Conservation (phyloP, 2,113 vertebrate genomes). For the Madoqua kirkii region DNA sequence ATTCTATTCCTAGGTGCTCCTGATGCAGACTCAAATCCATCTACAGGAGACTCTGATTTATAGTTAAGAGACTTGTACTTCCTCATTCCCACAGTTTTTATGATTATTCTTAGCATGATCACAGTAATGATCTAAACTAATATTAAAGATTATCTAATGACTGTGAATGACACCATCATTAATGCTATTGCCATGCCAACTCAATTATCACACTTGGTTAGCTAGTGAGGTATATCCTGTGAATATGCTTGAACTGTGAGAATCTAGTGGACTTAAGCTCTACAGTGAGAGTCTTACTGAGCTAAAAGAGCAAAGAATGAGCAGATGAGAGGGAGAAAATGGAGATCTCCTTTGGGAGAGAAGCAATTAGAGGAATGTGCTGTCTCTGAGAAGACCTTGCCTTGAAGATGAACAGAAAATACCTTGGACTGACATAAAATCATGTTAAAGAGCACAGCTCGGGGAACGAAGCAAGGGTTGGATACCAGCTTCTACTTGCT, state of each 20-base stretch:
- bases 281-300: neutral
- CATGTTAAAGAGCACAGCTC: neutral
- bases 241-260: neutral
- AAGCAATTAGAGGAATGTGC: neutral
- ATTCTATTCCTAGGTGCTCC: neutral
- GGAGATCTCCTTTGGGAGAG: neutral
- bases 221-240: neutral
- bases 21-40: conserved; percentile 32
- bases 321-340: neutral
- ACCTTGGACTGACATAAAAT: neutral
- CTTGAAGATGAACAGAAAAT: neutral
- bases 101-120: neutral
- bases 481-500: neutral
- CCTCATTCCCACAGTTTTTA: neutral
- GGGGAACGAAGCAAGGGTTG: neutral
- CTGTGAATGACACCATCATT: neutral
- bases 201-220: neutral
- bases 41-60: neutral
- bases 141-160: neutral
- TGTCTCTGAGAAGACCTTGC: neutral
- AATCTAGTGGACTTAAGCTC: neutral
- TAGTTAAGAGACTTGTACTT: neutral
- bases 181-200: neutral
- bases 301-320: neutral
- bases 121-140: neutral